phyloP scores from a whole-genome alignment of 2,797 vertebrate genomes.

The Ceyx erithaca region DNA sequence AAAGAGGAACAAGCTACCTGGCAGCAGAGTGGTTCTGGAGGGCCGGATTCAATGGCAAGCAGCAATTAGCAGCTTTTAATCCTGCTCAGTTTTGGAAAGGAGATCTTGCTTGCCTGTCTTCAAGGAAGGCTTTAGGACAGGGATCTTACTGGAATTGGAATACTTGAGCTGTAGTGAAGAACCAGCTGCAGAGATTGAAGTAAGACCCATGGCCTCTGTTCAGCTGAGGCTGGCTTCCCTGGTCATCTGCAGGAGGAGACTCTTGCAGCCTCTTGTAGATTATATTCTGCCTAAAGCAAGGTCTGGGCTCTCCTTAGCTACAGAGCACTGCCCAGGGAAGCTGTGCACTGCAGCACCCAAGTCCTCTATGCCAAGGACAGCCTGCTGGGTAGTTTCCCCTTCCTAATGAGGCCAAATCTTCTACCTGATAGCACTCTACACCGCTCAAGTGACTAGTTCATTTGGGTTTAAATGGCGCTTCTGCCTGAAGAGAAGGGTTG shows the following conservation, averaged over 20 bases:
- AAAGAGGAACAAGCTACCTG: neutral
- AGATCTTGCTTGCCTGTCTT: neutral
- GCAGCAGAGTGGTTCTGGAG: neutral
- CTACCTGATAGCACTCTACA: constrained; percentile 38
- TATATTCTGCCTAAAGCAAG: neutral
- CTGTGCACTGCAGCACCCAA: neutral
- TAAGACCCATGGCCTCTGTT: neutral
- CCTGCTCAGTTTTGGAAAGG: neutral
- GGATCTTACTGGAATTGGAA: neutral
- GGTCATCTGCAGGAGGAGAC: neutral
- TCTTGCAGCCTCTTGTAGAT: neutral
- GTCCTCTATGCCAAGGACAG: neutral
- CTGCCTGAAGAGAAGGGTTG: constrained; percentile 49
- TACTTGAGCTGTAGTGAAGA: neutral
- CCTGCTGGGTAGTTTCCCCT: neutral
- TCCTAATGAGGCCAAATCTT: constrained; percentile 22
- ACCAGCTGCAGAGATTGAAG: neutral
- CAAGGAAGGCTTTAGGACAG: neutral
- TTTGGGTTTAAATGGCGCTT: constrained; percentile 56
- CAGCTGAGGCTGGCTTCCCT: neutral
- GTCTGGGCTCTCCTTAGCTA: neutral
- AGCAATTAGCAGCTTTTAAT: neutral
- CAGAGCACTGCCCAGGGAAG: neutral
- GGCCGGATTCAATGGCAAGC: neutral
- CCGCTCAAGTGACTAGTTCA: constrained; percentile 52